Percentiles rank a stretch among this genome's conserved stretches.
Evolutionary conservation across 2,113 vertebrate genomes (phyloP).

Genomic region (Tympanuchus pallidicinctus): DNA sequence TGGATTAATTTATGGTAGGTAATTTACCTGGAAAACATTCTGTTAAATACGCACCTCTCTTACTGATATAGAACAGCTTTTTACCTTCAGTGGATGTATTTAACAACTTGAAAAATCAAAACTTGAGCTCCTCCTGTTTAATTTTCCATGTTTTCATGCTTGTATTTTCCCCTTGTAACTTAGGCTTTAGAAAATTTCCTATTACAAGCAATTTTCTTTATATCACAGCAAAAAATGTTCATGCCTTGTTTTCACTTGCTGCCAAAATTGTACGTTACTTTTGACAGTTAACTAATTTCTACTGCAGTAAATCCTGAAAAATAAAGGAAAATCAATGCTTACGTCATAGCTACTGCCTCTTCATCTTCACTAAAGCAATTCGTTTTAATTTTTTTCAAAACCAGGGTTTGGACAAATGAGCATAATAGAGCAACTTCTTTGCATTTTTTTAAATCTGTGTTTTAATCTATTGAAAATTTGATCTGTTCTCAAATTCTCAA

Average conservation of each 20-base stretch:
- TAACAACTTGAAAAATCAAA: not conserved
- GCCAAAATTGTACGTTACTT: not conserved
- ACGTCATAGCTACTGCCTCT: not conserved
- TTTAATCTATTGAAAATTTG: slow-evolving; percentile 52
- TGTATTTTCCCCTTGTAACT: not conserved
- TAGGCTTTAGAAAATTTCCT: not conserved
- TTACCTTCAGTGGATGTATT: not conserved
- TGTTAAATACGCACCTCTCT: not conserved
- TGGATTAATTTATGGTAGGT: not conserved
- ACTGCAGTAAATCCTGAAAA: not conserved
- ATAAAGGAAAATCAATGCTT: not conserved
- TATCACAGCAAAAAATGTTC: not conserved
- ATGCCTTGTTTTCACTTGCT: not conserved
- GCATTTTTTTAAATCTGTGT: not conserved
- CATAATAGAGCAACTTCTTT: not conserved
- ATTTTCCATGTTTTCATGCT: not conserved
- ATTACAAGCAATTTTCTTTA: not conserved
- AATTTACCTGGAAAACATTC: not conserved
- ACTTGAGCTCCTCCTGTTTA: not conserved
- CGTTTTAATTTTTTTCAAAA: not conserved
- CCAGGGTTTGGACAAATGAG: not conserved
- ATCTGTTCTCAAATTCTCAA: slow-evolving; percentile 20
- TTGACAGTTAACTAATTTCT: too few relatives aligned
- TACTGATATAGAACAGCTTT: not conserved
- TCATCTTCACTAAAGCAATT: not conserved